phyloP scores from a whole-genome alignment of 2,888 invertebrate species.

The Cyaniris semiargus region DNA sequence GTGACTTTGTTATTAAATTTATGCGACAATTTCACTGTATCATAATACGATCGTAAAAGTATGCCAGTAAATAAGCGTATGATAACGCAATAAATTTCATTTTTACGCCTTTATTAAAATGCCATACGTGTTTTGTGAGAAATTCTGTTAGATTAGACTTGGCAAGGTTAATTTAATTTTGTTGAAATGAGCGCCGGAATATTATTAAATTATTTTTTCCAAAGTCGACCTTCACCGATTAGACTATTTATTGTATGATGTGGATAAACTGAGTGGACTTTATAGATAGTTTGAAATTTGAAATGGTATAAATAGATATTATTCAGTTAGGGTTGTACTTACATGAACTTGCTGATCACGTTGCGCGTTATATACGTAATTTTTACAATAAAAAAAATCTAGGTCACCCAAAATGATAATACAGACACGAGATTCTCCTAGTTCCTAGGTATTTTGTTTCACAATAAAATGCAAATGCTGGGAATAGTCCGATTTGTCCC shows the following conservation, averaged over 20 bases:
- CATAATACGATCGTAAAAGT: constrained; percentile 33
- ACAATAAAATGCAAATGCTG: background rate
- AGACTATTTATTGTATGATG: no score
- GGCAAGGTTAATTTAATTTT: no score
- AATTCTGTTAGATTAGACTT: background rate
- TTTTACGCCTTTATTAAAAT: constrained; percentile 33
- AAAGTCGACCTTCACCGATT: no score
- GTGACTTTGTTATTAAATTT: constrained; percentile 34
- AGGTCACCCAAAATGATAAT: background rate
- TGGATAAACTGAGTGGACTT: no score
- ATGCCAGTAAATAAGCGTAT: constrained; percentile 31
- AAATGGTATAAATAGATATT: no score
- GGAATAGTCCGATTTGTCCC: background rate
- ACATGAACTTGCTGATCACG: no score
- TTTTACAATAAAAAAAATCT: background rate
- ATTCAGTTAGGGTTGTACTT: no score
- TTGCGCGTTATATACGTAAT: no score
- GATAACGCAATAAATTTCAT: constrained; percentile 32
- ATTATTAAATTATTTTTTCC: no score
- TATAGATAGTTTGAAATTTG: no score
- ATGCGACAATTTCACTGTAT: constrained; percentile 34
- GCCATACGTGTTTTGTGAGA: constrained; percentile 18
- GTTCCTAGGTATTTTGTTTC: background rate
- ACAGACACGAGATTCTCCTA: background rate
- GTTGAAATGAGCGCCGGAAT: no score